Evolutionary conservation across 2,888 invertebrate genomes (phyloP), one percentile per base, ranked within the genome.

Genomic region (Protophormia terraenovae): DNA sequence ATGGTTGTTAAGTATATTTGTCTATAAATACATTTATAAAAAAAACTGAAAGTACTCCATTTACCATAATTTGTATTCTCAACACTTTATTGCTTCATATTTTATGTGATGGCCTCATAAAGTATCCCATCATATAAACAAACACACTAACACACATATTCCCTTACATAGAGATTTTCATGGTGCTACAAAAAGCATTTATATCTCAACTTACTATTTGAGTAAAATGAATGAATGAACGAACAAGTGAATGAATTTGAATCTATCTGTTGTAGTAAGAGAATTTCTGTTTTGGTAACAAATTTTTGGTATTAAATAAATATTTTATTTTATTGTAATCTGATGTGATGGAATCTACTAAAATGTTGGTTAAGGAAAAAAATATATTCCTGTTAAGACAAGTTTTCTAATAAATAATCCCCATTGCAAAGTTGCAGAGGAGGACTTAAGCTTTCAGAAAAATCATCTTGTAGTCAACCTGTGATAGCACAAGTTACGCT

Each of bases 61-160:
- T 80, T 84, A 77, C 76, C 76, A 84, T 84, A 80, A 84, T 84
- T 84, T 80, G 84, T 84, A 84, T 84, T 84, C 84, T 72, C 66
- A 80, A 84, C 84, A 80, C 76, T 84, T 84, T 80, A 84, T 80
- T 67, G 71, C 58, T 77, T 80, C 67, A 77, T 84, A 84, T 84
- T 80, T 84, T 80, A 84, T 84, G 50, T 72, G 66, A 76, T 84
- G 69, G 76, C 60, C 79, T 45, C 76, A 67, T 84, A 84, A 84
- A 80, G 66, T 72, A 80, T 58, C 47, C 47, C 66, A 71, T 71
- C 35, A 47, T 60, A 69, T 78, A 60, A 47, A 35, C 47, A 27
- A 62, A 45, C 35, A 27, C 60, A 5, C 38, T n/a, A n/a, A 32
- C 29, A 27, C 19, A 2, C 16, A n/a, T n/a, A n/a, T n/a, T n/a